phyloP scores from a whole-genome alignment of 1,140 invertebrate genomes.

The Sminthurides bifidus region DNA sequence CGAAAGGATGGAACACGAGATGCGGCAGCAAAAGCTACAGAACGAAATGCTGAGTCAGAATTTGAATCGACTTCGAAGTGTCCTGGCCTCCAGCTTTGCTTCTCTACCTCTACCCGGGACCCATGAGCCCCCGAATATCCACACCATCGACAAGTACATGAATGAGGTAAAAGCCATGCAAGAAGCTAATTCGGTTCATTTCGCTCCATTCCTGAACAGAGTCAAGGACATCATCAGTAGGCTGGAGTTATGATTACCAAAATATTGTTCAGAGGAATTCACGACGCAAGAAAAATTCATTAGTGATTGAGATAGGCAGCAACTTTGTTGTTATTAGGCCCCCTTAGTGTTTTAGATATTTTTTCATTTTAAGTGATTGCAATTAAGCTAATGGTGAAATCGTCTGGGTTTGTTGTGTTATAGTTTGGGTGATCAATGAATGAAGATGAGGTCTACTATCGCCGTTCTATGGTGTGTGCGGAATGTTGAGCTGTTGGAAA shows the following conservation, averaged over 20 bases:
- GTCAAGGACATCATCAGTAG: slow-evolving; percentile 32
- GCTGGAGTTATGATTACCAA: slow-evolving; percentile 30
- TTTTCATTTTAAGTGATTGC: no score
- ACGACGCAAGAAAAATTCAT: background rate
- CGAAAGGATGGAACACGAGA: slow-evolving; percentile 33
- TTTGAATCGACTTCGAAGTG: slow-evolving; percentile 29
- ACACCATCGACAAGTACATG: slow-evolving; percentile 33
- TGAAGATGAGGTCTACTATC: no score
- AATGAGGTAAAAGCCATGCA: slow-evolving; percentile 33
- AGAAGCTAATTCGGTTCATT: slow-evolving; percentile 31
- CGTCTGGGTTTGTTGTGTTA: no score
- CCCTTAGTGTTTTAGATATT: no score
- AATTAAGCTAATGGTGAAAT: no score
- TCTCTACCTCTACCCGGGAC: slow-evolving; percentile 30
- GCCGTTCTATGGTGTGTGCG: no score
- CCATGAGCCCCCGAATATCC: slow-evolving; percentile 27
- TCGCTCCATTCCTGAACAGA: slow-evolving; percentile 32
- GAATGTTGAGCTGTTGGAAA: no score
- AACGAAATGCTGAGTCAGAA: slow-evolving; percentile 33
- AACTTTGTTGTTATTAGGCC: no score
- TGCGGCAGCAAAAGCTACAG: slow-evolving; percentile 32
- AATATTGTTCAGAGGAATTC: background rate
- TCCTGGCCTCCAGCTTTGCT: slow-evolving; percentile 30
- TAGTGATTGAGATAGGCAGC: no score
- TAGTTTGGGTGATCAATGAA: no score